phyloP scores from a whole-genome alignment of 2,888 invertebrate genomes.

The Pseudococcus viburni region DNA sequence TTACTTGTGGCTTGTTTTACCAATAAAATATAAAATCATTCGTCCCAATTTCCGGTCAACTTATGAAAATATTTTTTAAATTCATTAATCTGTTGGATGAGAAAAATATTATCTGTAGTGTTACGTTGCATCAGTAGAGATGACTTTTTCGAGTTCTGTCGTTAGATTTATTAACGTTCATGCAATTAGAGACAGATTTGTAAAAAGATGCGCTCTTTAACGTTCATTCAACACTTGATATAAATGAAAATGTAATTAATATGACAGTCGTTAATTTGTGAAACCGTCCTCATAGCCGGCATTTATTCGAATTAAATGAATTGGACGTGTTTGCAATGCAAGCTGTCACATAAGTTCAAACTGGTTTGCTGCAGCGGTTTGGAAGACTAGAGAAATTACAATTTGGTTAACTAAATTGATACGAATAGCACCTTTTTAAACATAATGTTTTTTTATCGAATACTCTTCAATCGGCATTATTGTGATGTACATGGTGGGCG shows the following conservation, averaged over 20 bases:
- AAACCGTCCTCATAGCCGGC: not conserved
- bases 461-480: not conserved
- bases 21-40: not conserved
- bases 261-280: slow-evolving; percentile 54
- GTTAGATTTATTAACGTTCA: slow-evolving; percentile 47
- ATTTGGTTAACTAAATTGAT: not conserved
- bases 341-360: not conserved
- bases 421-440: slow-evolving; percentile 13
- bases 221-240: not conserved
- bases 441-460: slow-evolving; percentile 7
- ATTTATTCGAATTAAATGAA: slow-evolving; percentile 30
- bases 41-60: too few relatives aligned
- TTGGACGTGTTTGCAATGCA: slow-evolving; percentile 16
- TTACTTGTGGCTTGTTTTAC: not conserved
- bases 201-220: slow-evolving; percentile 42
- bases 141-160: not conserved
- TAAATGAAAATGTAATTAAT: slow-evolving; percentile 62
- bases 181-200: slow-evolving; percentile 57
- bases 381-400: not conserved
- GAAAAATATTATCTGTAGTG: not conserved
- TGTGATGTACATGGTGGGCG: not conserved
- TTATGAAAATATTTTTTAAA: not conserved
- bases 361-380: not conserved
- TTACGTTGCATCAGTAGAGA: not conserved
- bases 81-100: not conserved